A percentile compares a stretch with the other conserved stretches of the same genome.
Evolutionary conservation across 2,888 invertebrate genomes (phyloP).

Genomic region (Cerceris rybyensis): DNA sequence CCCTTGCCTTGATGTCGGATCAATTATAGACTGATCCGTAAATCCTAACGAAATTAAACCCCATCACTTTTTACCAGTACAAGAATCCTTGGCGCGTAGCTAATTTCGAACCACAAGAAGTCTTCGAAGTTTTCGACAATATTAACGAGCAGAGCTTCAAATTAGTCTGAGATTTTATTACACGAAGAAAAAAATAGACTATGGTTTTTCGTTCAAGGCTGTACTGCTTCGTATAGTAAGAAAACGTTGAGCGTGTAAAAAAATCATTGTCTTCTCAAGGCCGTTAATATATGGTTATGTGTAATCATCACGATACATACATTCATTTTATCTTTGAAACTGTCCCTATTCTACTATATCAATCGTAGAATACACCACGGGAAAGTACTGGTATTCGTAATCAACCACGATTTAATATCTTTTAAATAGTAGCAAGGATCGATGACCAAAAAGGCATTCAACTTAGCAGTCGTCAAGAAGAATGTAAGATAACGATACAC

Average conservation of each 20-base stretch:
- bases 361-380: too few species aligned
- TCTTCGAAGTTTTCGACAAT: background rate
- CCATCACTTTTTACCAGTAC: too few species aligned
- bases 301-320: conserved; percentile 11
- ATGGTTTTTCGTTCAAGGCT: conserved; percentile 27
- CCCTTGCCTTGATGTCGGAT: too few species aligned
- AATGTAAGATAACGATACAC: too few species aligned
- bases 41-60: too few species aligned
- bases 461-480: too few species aligned
- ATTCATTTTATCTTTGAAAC: background rate
- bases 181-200: conserved; percentile 6
- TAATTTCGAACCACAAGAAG: background rate
- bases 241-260: conserved; percentile 9
- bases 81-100: background rate
- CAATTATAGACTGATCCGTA: too few species aligned
- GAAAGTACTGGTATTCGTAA: too few species aligned
- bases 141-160: background rate
- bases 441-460: too few species aligned
- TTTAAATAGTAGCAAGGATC: too few species aligned
- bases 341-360: too few species aligned
- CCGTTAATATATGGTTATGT: background rate
- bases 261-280: conserved; percentile 38
- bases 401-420: too few species aligned
- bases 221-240: conserved; percentile 3
- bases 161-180: background rate